A percentile compares a stretch with the other conserved stretches of the same genome.
phyloP scores from a whole-genome alignment of 2,888 invertebrate species.

The Drosophila setosimentum region DNA sequence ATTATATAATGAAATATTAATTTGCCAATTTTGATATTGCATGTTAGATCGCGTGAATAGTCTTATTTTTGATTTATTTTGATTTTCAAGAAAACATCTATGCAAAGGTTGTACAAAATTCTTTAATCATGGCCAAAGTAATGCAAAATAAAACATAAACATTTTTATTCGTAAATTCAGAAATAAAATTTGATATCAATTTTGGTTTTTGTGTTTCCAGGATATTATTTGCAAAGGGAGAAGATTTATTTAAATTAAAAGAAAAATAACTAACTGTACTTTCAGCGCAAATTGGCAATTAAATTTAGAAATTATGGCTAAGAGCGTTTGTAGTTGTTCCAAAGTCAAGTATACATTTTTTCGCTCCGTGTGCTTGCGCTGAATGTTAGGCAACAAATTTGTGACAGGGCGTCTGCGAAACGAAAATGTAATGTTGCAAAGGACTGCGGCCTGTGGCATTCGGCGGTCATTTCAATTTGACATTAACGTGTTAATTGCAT shows the following conservation, averaged over 20 bases:
- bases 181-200: neutral
- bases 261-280: no score
- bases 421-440: slow-evolving; percentile 42
- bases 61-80: neutral
- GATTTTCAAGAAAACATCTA: neutral
- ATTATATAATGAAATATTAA: neutral
- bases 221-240: neutral
- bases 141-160: neutral
- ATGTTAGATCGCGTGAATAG: neutral
- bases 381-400: slow-evolving; percentile 41
- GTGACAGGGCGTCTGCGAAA: slow-evolving; percentile 18
- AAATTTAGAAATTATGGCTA: neutral
- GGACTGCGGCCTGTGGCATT: slow-evolving; percentile 25
- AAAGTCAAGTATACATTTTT: neutral
- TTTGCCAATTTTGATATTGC: neutral
- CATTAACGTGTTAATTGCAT: slow-evolving; percentile 79
- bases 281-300: no score
- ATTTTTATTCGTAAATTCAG: neutral
- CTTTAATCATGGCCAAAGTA: no score
- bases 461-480: slow-evolving; percentile 60
- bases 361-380: slow-evolving; percentile 1
- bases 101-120: neutral
- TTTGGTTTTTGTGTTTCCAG: neutral
- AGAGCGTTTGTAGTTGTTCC: neutral
- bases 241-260: neutral